phyloP scores from a whole-genome alignment of 2,113 vertebrate genomes.

The Aythya baeri region DNA sequence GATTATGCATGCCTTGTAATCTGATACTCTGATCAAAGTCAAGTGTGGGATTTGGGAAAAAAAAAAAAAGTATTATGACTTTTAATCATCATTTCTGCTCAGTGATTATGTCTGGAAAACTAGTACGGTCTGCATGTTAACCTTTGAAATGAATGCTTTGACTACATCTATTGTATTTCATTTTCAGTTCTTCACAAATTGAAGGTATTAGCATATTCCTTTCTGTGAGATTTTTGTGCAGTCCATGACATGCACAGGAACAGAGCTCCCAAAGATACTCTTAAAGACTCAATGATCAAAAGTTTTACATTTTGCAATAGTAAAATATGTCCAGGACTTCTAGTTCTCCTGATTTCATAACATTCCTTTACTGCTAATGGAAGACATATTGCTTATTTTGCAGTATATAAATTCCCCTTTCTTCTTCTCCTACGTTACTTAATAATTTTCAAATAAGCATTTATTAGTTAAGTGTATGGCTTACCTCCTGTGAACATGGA shows the following conservation, averaged over 20 bases:
- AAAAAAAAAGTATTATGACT: not conserved
- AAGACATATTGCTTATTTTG: not conserved
- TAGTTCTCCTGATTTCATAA: not conserved
- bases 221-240: not conserved
- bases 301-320: not conserved
- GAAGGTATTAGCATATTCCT: not conserved
- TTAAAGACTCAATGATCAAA: not conserved
- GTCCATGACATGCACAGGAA: not conserved
- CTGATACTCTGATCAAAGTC: slow-evolving; percentile 38
- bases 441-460: not conserved
- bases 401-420: not conserved
- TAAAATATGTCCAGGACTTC: not conserved
- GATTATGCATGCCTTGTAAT: slow-evolving; percentile 11
- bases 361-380: not conserved
- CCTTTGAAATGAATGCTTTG: not conserved
- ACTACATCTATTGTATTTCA: not conserved
- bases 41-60: not conserved
- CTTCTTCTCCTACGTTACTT: not conserved
- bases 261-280: not conserved
- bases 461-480: not conserved
- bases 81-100: slow-evolving; percentile 21
- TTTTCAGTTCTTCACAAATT: slow-evolving; percentile 10
- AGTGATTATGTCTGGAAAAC: not conserved
- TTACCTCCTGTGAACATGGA: not conserved
- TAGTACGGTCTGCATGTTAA: not conserved